phyloP scores from a whole-genome alignment of 2,113 vertebrate genomes.

The Carlito syrichta region DNA sequence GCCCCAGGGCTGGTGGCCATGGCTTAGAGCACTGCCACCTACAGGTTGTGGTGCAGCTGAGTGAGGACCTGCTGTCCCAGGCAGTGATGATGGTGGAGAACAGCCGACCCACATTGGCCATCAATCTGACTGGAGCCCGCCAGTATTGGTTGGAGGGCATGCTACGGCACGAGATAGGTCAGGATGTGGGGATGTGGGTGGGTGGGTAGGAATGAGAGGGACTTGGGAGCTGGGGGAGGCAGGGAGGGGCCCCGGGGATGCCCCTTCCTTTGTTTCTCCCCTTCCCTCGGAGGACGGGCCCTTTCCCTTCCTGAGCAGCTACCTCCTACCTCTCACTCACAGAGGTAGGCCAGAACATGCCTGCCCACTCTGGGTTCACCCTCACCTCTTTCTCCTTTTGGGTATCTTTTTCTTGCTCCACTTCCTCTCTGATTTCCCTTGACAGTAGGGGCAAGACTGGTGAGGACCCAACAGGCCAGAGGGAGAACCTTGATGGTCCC shows the following conservation, averaged over 20 bases:
- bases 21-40: background rate
- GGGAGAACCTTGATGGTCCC: background rate
- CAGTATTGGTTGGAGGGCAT: constrained; percentile 98
- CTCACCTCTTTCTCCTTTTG: background rate
- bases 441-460: background rate
- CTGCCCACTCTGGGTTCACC: background rate
- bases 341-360: constrained; percentile 24
- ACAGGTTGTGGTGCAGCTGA: constrained; percentile 96
- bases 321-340: constrained; percentile 14
- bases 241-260: background rate
- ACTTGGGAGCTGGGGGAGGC: background rate
- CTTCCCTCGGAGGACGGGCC: background rate
- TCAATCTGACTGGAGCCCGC: constrained; percentile 94
- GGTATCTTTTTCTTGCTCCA: background rate
- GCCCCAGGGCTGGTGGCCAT: background rate
- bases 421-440: constrained; percentile 15
- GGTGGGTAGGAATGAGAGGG: background rate
- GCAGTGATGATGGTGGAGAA: constrained; percentile 98
- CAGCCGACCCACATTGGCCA: constrained; percentile 94
- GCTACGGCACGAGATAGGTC: constrained; percentile 97
- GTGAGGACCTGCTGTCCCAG: constrained; percentile 95
- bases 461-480: background rate
- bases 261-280: background rate
- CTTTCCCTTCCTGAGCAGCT: constrained; percentile 15
- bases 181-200: constrained; percentile 48